Conservation (phyloP, 2,888 invertebrate species). For the Andrena dorsata region DNA sequence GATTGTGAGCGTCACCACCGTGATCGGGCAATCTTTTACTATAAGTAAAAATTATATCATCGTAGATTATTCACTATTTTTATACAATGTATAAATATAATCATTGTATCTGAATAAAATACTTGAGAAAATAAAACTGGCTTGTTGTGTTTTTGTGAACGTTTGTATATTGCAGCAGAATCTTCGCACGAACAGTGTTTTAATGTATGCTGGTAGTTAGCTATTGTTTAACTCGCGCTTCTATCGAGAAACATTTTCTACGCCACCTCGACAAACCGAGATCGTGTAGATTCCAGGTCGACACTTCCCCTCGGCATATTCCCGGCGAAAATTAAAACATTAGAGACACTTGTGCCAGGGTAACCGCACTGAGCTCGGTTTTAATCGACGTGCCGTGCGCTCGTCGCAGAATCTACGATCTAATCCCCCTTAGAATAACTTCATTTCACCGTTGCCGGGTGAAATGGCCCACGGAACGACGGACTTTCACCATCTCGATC, state of each 20-base stretch:
- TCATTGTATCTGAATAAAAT: too few relatives aligned
- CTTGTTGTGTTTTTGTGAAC: neutral
- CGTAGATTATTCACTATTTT: too few relatives aligned
- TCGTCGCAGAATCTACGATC: neutral
- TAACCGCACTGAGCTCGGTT: neutral
- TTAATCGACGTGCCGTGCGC: conserved; percentile 6
- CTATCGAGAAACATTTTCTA: neutral
- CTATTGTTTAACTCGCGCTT: neutral
- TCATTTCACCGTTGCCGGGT: neutral
- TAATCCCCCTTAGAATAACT: conserved; percentile 13
- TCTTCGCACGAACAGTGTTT: neutral
- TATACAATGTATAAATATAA: too few relatives aligned
- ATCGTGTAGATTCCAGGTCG: neutral
- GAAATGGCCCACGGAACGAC: conserved; percentile 2
- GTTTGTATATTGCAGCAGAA: neutral
- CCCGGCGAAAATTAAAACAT: neutral
- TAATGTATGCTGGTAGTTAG: neutral
- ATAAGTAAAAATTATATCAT: too few relatives aligned
- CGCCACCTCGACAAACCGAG: neutral
- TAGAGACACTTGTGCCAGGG: neutral
- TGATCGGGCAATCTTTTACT: too few relatives aligned
- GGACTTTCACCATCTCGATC: conserved; percentile 4
- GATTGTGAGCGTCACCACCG: too few relatives aligned
- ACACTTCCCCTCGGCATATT: neutral
- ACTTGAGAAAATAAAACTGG: too few relatives aligned